A percentile compares a stretch with the other conserved stretches of the same genome.
These are phyloP conservation scores for Melanotaenia parkinsoni DNA, from an alignment of 2,797 vertebrate genomes.

Conservation along the genomic window DNA sequence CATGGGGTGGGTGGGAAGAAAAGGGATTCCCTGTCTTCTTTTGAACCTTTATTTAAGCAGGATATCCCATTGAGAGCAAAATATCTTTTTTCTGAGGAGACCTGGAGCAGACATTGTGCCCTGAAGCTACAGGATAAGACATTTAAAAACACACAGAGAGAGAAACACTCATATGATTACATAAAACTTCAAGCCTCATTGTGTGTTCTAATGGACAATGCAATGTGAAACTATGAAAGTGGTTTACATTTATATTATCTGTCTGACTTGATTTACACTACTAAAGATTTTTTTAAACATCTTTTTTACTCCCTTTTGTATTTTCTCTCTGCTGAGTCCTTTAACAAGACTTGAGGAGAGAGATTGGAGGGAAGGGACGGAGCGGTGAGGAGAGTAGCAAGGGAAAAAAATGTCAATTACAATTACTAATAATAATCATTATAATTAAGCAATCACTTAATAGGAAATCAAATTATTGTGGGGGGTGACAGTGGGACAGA, in stretches of 20 bases:
- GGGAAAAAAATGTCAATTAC: slow-evolving; percentile 78
- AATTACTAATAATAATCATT: slow-evolving; percentile 86
- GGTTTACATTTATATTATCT: slow-evolving; percentile 22
- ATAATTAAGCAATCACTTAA: slow-evolving; percentile 87
- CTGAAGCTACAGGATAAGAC: slow-evolving; percentile 67
- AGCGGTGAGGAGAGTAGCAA: slow-evolving; percentile 16
- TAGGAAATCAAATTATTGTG: slow-evolving; percentile 85
- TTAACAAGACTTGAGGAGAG: slow-evolving; percentile 23
- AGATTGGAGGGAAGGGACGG: slow-evolving; percentile 27
- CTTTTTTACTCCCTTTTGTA: not conserved
- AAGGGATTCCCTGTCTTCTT: slow-evolving; percentile 58
- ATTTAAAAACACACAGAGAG: slow-evolving; percentile 30
- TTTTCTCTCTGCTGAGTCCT: slow-evolving; percentile 26
- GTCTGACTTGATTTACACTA: slow-evolving; percentile 10
- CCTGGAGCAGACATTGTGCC: slow-evolving; percentile 66
- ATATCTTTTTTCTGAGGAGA: slow-evolving; percentile 58
- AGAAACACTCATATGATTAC: slow-evolving; percentile 63
- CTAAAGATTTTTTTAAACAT: not conserved
- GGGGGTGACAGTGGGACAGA: slow-evolving; percentile 72
- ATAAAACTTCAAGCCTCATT: slow-evolving; percentile 48
- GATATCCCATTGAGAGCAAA: slow-evolving; percentile 69
- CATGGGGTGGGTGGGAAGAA: slow-evolving; percentile 28
- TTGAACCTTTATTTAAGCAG: slow-evolving; percentile 77
- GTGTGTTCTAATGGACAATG: slow-evolving; percentile 11
- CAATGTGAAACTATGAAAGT: not conserved